Evolutionary conservation across 2,888 invertebrate genomes (phyloP).

Genomic region (Ganaspis brasiliensis): DNA sequence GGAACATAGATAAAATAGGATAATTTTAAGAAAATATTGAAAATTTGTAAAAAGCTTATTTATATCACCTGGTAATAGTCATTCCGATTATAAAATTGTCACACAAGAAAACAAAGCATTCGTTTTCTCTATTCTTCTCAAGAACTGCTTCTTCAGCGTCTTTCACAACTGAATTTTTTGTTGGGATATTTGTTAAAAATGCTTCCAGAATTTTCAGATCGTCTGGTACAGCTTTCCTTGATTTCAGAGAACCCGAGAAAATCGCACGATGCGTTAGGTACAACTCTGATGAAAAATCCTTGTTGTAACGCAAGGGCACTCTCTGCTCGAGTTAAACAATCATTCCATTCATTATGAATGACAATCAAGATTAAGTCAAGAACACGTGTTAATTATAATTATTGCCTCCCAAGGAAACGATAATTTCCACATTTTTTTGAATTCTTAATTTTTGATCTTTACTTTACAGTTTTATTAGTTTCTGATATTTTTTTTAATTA

Average conservation of each 20-base stretch:
- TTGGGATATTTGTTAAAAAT: conserved; percentile 66
- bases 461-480: too few species aligned
- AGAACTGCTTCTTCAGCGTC: too few species aligned
- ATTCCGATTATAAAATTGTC: too few species aligned
- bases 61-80: too few species aligned
- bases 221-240: conserved; percentile 64
- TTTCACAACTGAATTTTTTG: conserved; percentile 57
- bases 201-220: conserved; percentile 62
- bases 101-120: too few species aligned
- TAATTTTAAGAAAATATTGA: too few species aligned
- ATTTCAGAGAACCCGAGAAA: conserved; percentile 64
- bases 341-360: conserved; percentile 33
- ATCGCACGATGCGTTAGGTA: conserved; percentile 80
- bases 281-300: conserved; percentile 79
- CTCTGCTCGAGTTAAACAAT: conserved; percentile 61
- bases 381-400: conserved; percentile 14
- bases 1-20: too few species aligned
- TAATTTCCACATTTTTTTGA: background rate
- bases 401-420: background rate
- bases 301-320: conserved; percentile 74
- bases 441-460: too few species aligned
- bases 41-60: too few species aligned
- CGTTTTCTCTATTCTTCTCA: too few species aligned
- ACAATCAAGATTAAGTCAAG: conserved; percentile 12
- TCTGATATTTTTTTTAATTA: too few species aligned